Evolutionary conservation across 2,113 vertebrate genomes (phyloP).

Genomic region (Nothobranchius furzeri): DNA sequence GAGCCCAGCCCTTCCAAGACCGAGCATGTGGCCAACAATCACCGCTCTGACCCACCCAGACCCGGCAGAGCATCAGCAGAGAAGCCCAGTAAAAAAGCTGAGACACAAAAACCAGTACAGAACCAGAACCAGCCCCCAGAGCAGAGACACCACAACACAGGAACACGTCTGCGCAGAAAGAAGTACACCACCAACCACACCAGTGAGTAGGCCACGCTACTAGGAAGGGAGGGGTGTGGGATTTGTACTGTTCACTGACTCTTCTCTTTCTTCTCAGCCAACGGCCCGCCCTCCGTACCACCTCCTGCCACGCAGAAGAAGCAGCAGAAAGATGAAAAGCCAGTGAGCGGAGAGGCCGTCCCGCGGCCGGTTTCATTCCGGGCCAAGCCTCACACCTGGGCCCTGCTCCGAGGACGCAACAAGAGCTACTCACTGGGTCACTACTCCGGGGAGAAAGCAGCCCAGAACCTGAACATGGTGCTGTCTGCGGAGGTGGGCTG

Average conservation of each 20-base stretch:
- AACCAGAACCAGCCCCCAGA: constrained; percentile 53
- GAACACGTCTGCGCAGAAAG: constrained; percentile 72
- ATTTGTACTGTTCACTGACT: not conserved
- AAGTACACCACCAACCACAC: constrained; percentile 71
- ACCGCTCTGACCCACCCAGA: constrained; percentile 18
- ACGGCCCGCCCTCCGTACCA: constrained; percentile 57
- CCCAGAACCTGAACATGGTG: constrained; percentile 63
- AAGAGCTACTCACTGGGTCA: constrained; percentile 79
- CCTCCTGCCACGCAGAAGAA: constrained; percentile 63
- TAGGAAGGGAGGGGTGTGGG: not conserved
- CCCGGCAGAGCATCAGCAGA: constrained; percentile 11
- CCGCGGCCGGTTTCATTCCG: constrained; percentile 79
- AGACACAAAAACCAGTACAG: constrained; percentile 40
- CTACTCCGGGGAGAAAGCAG: constrained; percentile 67
- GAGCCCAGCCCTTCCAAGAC: constrained; percentile 38
- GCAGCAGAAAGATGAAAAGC: constrained; percentile 55
- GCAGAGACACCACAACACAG: constrained; percentile 58
- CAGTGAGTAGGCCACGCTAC: constrained; percentile 61
- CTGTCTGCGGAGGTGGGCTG: constrained; percentile 72
- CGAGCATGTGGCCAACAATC: constrained; percentile 8
- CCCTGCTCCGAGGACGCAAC: constrained; percentile 76
- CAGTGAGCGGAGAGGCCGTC: constrained; percentile 33
- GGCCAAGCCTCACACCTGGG: constrained; percentile 78
- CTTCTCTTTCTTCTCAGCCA: constrained; percentile 55
- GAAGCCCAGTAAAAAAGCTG: constrained; percentile 19